phyloP scores from a whole-genome alignment of 2,113 vertebrate genomes.

The Crocuta crocuta region DNA sequence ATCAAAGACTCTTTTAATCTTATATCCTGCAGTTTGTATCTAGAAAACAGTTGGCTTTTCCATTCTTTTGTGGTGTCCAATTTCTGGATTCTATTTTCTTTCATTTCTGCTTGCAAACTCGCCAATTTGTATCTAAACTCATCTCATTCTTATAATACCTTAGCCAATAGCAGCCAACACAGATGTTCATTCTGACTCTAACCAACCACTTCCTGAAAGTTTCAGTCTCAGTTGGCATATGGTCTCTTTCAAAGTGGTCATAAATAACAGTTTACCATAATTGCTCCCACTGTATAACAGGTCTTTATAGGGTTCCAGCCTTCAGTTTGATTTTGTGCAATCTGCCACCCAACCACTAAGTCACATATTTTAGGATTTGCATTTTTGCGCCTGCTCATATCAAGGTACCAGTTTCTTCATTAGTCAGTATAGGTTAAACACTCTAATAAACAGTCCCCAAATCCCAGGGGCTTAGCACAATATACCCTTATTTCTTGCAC shows the following conservation, averaged over 20 bases:
- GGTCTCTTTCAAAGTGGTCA: background rate
- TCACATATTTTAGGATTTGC: background rate
- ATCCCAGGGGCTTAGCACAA: background rate
- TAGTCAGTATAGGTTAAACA: background rate
- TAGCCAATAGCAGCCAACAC: background rate
- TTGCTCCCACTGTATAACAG: background rate
- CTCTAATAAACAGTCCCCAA: background rate
- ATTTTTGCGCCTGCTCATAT: background rate
- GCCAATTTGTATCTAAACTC: constrained; percentile 37
- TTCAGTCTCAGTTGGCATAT: background rate
- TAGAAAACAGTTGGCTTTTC: constrained; percentile 25
- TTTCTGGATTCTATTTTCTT: constrained; percentile 44
- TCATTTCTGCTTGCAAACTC: constrained; percentile 13
- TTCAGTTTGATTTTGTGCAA: background rate
- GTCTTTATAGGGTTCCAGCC: background rate
- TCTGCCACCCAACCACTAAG: background rate
- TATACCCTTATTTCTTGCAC: background rate
- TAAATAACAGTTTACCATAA: background rate
- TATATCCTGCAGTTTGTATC: background rate
- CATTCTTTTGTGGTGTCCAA: background rate
- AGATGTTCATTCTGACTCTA: background rate
- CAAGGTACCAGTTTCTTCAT: background rate
- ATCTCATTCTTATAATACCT: background rate
- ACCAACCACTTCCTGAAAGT: background rate
- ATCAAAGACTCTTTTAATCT: background rate